phyloP scores from a whole-genome alignment of 2,888 invertebrate genomes.

The Rhingia rostrata region DNA sequence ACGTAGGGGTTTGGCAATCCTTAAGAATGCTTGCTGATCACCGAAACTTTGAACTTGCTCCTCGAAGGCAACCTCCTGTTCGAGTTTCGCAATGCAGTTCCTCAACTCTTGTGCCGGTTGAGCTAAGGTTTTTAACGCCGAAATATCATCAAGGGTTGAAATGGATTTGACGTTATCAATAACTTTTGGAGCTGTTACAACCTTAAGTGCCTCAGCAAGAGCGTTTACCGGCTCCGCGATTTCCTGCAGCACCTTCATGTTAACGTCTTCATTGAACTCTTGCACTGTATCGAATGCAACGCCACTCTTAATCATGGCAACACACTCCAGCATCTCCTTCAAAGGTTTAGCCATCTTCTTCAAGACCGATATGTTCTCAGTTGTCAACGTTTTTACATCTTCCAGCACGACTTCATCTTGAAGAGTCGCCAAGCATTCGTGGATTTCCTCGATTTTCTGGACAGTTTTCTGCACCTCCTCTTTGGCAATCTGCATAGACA shows the following conservation, averaged over 20 bases:
- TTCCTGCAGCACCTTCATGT: conserved; percentile 76
- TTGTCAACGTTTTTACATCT: conserved; percentile 41
- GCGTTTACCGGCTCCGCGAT: conserved; percentile 76
- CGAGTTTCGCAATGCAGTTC: conserved; percentile 76
- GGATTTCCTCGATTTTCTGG: conserved; percentile 80
- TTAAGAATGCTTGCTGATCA: conserved; percentile 63
- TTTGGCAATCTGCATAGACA: conserved; percentile 79
- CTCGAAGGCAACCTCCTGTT: conserved; percentile 68
- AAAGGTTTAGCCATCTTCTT: conserved; percentile 79
- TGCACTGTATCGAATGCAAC: conserved; percentile 66
- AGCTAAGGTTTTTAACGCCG: conserved; percentile 65
- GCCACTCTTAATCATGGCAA: conserved; percentile 79
- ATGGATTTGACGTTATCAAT: conserved; percentile 80
- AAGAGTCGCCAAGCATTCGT: conserved; percentile 77
- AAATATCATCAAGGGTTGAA: conserved; percentile 63
- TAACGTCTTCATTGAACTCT: conserved; percentile 52
- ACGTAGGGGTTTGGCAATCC: conserved; percentile 79
- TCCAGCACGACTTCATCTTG: conserved; percentile 65
- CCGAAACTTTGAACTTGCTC: conserved; percentile 64
- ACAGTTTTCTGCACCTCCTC: conserved; percentile 77
- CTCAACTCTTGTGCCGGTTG: conserved; percentile 76
- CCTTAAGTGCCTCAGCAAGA: conserved; percentile 72
- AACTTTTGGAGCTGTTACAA: conserved; percentile 80
- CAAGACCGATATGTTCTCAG: conserved; percentile 76
- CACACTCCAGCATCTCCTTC: conserved; percentile 79